phyloP scores from a whole-genome alignment of 2,797 vertebrate species.

The Anguilla pacifica region DNA sequence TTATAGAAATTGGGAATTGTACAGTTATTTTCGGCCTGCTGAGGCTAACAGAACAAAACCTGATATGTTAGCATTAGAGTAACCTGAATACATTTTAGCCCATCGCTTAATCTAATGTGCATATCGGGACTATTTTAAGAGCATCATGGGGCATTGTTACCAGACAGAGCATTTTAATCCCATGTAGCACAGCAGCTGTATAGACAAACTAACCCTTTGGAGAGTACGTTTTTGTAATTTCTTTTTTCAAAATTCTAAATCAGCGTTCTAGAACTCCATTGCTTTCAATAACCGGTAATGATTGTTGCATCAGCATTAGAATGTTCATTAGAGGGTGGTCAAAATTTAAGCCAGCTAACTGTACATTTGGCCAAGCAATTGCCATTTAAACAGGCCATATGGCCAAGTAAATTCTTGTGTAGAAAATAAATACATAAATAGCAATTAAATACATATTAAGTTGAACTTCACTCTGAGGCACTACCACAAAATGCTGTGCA shows the following conservation, averaged over 20 bases:
- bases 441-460: background rate
- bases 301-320: no score
- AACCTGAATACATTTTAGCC: background rate
- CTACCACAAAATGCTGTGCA: conserved; percentile 1
- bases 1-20: background rate
- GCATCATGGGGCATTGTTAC: background rate
- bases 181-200: background rate
- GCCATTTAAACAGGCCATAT: background rate
- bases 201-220: background rate
- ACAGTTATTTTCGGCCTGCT: background rate
- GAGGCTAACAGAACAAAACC: background rate
- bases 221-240: background rate
- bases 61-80: background rate
- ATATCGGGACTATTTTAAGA: background rate
- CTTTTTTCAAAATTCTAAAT: no score
- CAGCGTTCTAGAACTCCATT: background rate
- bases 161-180: background rate
- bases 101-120: background rate
- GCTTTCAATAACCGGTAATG: no score
- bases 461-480: background rate
- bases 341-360: background rate
- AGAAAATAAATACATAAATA: background rate
- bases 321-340: background rate
- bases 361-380: no score
- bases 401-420: background rate